These are phyloP conservation scores for Coboldia fuscipes DNA, from an alignment of 1,140 invertebrate genomes.

Conservation along the genomic window DNA sequence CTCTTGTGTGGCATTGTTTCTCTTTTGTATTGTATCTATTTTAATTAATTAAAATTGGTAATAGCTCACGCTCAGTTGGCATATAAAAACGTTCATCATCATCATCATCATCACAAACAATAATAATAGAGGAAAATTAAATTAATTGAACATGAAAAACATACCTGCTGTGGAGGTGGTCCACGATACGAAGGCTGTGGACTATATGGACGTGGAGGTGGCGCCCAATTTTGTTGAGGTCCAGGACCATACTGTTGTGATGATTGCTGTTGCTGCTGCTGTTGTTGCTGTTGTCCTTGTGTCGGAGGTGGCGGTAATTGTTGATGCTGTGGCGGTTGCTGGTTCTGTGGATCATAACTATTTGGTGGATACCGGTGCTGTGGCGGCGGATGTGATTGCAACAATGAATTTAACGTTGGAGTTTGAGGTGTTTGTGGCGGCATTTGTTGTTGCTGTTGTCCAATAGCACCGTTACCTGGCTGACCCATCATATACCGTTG, in stretches of 20 bases:
- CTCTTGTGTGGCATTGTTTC: background rate
- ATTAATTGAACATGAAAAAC: background rate
- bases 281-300: constrained; percentile 8
- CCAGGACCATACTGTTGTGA: constrained; percentile 14
- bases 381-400: constrained; percentile 53
- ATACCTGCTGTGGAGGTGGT: constrained; percentile 17
- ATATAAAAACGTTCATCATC: background rate
- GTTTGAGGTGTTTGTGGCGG: constrained; percentile 35
- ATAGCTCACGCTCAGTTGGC: background rate
- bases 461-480: too few relatives aligned
- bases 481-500: constrained; percentile 21
- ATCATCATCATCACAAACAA: background rate
- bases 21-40: background rate
- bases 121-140: background rate
- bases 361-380: constrained; percentile 23
- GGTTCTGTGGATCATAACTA: constrained; percentile 19
- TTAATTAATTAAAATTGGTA: background rate
- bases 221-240: constrained; percentile 17
- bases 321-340: constrained; percentile 20
- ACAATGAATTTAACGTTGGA: constrained; percentile 72
- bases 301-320: constrained; percentile 24
- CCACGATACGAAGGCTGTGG: constrained; percentile 10
- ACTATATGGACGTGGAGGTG: constrained; percentile 24
- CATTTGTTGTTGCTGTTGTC: background rate
- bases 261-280: constrained; percentile 3